phyloP scores from a whole-genome alignment of 2,797 vertebrate genomes.

The Staurois parvus region DNA sequence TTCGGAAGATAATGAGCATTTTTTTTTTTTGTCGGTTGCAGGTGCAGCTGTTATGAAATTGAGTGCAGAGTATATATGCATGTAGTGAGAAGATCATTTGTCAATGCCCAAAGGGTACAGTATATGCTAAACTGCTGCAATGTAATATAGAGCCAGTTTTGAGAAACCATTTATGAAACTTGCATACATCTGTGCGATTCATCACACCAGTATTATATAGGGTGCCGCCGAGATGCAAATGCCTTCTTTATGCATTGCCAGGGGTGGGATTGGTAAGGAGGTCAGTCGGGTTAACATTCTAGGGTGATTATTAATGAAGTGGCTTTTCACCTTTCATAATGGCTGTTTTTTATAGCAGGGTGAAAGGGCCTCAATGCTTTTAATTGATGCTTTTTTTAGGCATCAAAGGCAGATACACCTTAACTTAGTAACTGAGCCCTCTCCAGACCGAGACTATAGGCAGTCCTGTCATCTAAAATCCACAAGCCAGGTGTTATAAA shows the following conservation, averaged over 20 bases:
- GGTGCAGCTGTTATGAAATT: slow-evolving; percentile 71
- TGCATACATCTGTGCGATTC: slow-evolving; percentile 12
- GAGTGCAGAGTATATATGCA: slow-evolving; percentile 45
- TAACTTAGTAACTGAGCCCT: too few relatives aligned
- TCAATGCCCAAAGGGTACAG: slow-evolving; percentile 50
- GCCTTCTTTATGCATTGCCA: not conserved
- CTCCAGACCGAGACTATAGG: too few relatives aligned
- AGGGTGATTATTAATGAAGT: too few relatives aligned
- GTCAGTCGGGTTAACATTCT: too few relatives aligned
- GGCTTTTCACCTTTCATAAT: too few relatives aligned
- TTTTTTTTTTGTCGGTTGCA: slow-evolving; percentile 51
- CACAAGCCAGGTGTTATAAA: too few relatives aligned
- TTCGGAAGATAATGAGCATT: slow-evolving; percentile 60
- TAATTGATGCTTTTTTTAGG: too few relatives aligned
- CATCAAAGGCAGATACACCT: too few relatives aligned
- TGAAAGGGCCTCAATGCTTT: too few relatives aligned
- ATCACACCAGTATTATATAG: slow-evolving; percentile 10
- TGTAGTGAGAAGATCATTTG: slow-evolving; percentile 49
- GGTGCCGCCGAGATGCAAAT: not conserved
- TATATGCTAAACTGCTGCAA: slow-evolving; percentile 38
- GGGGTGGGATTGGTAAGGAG: not conserved
- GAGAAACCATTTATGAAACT: slow-evolving; percentile 24
- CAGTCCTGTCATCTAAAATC: too few relatives aligned
- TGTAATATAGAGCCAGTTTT: slow-evolving; percentile 28
- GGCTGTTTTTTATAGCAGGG: too few relatives aligned